Conservation (phyloP, 2,888 invertebrate genomes). For the Heliconius ismenius region DNA sequence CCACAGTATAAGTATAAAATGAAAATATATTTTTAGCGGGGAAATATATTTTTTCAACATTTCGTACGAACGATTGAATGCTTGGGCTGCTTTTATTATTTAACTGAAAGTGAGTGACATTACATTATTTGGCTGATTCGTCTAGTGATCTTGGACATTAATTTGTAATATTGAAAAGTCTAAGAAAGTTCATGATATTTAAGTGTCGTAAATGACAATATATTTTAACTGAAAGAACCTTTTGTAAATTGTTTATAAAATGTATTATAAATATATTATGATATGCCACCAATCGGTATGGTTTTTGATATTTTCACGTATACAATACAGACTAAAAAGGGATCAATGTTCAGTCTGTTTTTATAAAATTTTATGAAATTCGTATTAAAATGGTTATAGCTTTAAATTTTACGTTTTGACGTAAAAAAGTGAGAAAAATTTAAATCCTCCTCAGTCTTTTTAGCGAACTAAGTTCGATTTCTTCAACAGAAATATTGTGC, state of each 20-base stretch:
- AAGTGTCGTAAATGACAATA: not conserved
- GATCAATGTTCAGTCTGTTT: conserved; percentile 62
- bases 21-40: not conserved
- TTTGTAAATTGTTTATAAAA: conserved; percentile 24
- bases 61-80: not conserved
- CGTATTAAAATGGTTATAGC: conserved; percentile 35
- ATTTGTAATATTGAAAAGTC: not conserved
- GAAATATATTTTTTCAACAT: not conserved
- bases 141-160: not conserved
- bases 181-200: not conserved
- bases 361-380: conserved; percentile 38
- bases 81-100: not conserved
- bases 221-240: conserved; percentile 6
- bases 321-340: conserved; percentile 54
- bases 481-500: conserved; percentile 42
- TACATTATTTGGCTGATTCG: not conserved
- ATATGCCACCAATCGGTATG: conserved; percentile 44
- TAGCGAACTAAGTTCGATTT: conserved; percentile 62
- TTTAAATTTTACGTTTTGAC: conserved; percentile 58
- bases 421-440: conserved; percentile 74
- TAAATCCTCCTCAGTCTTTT: conserved; percentile 74
- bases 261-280: conserved; percentile 35
- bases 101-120: not conserved
- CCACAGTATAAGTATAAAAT: conserved; percentile 17
- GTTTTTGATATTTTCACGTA: conserved; percentile 56